Percentiles rank a stretch among this genome's conserved stretches.
These are phyloP conservation scores for Ectropis crepuscularia DNA, from an alignment of 2,888 invertebrate genomes.

Conservation along the genomic window DNA sequence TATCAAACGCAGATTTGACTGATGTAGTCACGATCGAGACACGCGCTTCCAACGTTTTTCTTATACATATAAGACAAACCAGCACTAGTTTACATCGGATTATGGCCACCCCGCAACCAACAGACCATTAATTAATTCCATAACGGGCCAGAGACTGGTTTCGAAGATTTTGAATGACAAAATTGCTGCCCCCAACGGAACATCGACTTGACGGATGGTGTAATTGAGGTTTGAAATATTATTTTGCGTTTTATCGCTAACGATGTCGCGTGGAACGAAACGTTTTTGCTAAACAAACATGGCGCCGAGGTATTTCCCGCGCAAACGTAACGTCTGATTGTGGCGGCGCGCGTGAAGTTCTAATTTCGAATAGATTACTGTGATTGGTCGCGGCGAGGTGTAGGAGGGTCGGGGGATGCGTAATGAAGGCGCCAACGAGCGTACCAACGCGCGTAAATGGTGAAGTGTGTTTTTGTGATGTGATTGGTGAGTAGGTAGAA, in stretches of 20 bases:
- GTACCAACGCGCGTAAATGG: slow-evolving; percentile 58
- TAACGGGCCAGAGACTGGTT: slow-evolving; percentile 63
- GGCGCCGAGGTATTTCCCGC: slow-evolving; percentile 55
- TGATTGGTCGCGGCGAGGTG: slow-evolving; percentile 63
- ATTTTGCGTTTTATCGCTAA: slow-evolving; percentile 58
- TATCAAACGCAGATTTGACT: slow-evolving; percentile 77
- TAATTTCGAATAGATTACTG: slow-evolving; percentile 70
- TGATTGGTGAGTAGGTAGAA: slow-evolving; percentile 58
- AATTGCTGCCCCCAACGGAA: slow-evolving; percentile 59
- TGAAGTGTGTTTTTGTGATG: slow-evolving; percentile 58
- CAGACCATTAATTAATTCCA: slow-evolving; percentile 71
- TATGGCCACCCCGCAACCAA: slow-evolving; percentile 61
- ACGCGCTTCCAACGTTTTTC: slow-evolving; percentile 72
- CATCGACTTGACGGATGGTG: slow-evolving; percentile 64
- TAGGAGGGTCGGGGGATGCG: slow-evolving; percentile 54
- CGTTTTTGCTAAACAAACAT: slow-evolving; percentile 49
- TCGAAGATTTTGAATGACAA: slow-evolving; percentile 74
- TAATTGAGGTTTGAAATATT: slow-evolving; percentile 73
- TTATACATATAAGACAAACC: slow-evolving; percentile 57
- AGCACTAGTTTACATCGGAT: slow-evolving; percentile 64
- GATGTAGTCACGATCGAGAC: slow-evolving; percentile 74
- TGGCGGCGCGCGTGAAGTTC: slow-evolving; percentile 65
- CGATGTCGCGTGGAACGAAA: slow-evolving; percentile 56
- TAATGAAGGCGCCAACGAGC: slow-evolving; percentile 59
- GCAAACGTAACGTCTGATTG: slow-evolving; percentile 57